Conservation (phyloP, 1,140 invertebrate genomes). For the Amyelois transitella region DNA sequence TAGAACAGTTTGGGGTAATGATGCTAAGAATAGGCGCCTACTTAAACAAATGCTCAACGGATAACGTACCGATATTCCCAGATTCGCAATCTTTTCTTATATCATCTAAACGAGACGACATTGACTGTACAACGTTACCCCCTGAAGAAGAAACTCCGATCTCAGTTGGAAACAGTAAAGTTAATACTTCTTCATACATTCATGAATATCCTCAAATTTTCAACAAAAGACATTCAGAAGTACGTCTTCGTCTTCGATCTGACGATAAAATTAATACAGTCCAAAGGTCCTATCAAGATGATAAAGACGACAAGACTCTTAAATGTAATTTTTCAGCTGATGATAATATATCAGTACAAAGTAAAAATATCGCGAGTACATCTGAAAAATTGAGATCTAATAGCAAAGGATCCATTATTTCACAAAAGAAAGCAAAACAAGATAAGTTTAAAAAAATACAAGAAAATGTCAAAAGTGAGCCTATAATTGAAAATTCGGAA, state of each 20-base stretch:
- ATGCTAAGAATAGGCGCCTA: slow-evolving; percentile 43
- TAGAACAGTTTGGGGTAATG: slow-evolving; percentile 64
- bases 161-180: slow-evolving; percentile 33
- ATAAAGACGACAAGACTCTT: not conserved
- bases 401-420: not conserved
- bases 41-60: slow-evolving; percentile 32
- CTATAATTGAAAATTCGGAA: not conserved
- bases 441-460: not conserved
- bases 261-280: slow-evolving; percentile 17
- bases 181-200: slow-evolving; percentile 43
- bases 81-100: slow-evolving; percentile 21
- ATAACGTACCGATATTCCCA: slow-evolving; percentile 16
- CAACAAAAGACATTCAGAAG: slow-evolving; percentile 43
- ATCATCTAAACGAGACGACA: slow-evolving; percentile 14
- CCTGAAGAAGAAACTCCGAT: slow-evolving; percentile 41
- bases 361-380: not conserved
- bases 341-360: not conserved
- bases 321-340: not conserved
- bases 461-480: not conserved
- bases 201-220: slow-evolving; percentile 60
- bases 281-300: slow-evolving; percentile 9
- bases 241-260: slow-evolving; percentile 10
- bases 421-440: not conserved
- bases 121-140: slow-evolving; percentile 25
- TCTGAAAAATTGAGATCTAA: not conserved